phyloP scores from a whole-genome alignment of 1,140 invertebrate genomes.

The Diachasma alloeum region DNA sequence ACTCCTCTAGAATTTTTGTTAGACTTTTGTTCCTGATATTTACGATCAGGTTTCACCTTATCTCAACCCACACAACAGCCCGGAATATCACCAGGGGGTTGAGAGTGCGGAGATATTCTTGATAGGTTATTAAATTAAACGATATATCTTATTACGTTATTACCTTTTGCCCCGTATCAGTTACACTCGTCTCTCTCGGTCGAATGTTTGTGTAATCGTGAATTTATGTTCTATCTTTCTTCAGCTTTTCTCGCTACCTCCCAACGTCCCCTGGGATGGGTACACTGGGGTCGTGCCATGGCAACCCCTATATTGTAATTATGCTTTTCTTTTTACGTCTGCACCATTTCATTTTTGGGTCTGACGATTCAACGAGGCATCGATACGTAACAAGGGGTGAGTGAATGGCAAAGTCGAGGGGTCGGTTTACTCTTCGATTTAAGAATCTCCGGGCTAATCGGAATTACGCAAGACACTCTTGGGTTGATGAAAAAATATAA shows the following conservation, averaged over 20 bases:
- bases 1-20: background rate
- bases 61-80: background rate
- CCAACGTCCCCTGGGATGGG: slow-evolving; percentile 50
- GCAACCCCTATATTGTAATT: slow-evolving; percentile 62
- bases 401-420: background rate
- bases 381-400: background rate
- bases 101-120: slow-evolving; percentile 42
- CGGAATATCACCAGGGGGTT: slow-evolving; percentile 2
- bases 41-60: slow-evolving; percentile 25
- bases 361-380: background rate
- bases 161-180: slow-evolving; percentile 23
- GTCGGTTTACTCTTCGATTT: slow-evolving; percentile 13
- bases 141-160: slow-evolving; percentile 49
- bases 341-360: slow-evolving; percentile 54
- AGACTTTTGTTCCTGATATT: slow-evolving; percentile 22
- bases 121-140: slow-evolving; percentile 61
- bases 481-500: background rate
- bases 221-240: background rate
- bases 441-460: slow-evolving; percentile 49
- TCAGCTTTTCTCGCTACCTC: background rate
- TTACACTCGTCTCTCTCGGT: background rate
- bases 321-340: slow-evolving; percentile 63
- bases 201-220: background rate
- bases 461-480: background rate
- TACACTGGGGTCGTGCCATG: slow-evolving; percentile 51